Evolutionary conservation across 2,888 invertebrate species (phyloP).

Genomic region (Byasa hedistus): DNA sequence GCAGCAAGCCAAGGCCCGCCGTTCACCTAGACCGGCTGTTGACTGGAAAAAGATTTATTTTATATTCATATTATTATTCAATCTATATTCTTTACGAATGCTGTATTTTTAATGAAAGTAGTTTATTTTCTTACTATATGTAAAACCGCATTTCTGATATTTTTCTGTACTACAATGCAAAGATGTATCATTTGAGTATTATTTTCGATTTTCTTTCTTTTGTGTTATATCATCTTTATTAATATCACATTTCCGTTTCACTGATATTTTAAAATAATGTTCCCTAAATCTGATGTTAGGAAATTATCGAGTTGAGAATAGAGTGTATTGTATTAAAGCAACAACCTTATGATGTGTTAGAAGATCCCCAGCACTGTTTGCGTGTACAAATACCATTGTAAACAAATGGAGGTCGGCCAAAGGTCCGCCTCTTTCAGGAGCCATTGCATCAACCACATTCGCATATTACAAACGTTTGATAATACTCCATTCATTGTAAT

Average conservation of each 20-base stretch:
- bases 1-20: constrained; percentile 51
- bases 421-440: constrained; percentile 6
- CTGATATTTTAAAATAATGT: too few relatives aligned
- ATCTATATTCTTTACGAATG: constrained; percentile 26
- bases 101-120: neutral
- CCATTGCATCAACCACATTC: constrained; percentile 24
- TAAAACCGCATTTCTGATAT: neutral
- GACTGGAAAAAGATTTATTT: constrained; percentile 37
- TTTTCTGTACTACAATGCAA: neutral
- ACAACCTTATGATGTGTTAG: neutral
- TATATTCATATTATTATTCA: constrained; percentile 7
- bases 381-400: constrained; percentile 11
- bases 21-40: constrained; percentile 44
- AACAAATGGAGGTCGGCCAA: neutral
- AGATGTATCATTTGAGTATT: neutral
- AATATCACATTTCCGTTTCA: too few relatives aligned
- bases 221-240: too few relatives aligned
- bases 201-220: too few relatives aligned
- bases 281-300: too few relatives aligned
- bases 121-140: neutral
- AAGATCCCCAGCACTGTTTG: constrained; percentile 1
- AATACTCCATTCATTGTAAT: constrained; percentile 62
- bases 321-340: too few relatives aligned
- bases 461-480: constrained; percentile 50
- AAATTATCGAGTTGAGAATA: too few relatives aligned